A percentile compares a stretch with the other conserved stretches of the same genome.
Conservation (phyloP, 2,888 invertebrate species). For the Allophyes oxyacanthae region DNA sequence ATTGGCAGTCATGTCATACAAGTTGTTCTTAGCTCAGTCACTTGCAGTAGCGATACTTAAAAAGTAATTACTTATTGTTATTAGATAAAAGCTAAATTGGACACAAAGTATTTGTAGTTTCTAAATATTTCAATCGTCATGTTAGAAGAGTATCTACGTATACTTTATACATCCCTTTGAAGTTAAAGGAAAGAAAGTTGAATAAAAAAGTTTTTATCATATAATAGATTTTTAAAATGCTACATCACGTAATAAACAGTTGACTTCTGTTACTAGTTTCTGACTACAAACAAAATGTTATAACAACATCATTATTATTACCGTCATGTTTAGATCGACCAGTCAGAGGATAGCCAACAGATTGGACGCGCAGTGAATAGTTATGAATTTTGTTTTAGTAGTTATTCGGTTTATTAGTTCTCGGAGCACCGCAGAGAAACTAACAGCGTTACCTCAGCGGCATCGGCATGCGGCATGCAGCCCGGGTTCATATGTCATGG, state of each 20-base stretch:
- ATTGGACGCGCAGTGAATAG: conserved; percentile 35
- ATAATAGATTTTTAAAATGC: neutral
- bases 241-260: conserved; percentile 19
- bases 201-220: no score
- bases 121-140: no score
- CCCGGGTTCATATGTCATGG: conserved; percentile 30
- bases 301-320: conserved; percentile 33
- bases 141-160: no score
- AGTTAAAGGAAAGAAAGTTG: no score
- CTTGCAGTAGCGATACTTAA: no score
- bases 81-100: no score
- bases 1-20: conserved; percentile 2
- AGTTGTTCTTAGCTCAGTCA: no score
- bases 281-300: conserved; percentile 34
- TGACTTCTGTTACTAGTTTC: conserved; percentile 17
- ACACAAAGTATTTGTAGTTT: no score
- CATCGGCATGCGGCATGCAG: no score
- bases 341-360: conserved; percentile 36
- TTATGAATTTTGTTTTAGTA: conserved; percentile 35
- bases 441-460: conserved; percentile 18
- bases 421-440: conserved; percentile 12
- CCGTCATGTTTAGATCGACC: conserved; percentile 17
- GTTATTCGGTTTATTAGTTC: conserved; percentile 27
- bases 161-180: no score
- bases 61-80: no score